Conservation (phyloP, 2,113 vertebrate genomes). For the Microcebus murinus region DNA sequence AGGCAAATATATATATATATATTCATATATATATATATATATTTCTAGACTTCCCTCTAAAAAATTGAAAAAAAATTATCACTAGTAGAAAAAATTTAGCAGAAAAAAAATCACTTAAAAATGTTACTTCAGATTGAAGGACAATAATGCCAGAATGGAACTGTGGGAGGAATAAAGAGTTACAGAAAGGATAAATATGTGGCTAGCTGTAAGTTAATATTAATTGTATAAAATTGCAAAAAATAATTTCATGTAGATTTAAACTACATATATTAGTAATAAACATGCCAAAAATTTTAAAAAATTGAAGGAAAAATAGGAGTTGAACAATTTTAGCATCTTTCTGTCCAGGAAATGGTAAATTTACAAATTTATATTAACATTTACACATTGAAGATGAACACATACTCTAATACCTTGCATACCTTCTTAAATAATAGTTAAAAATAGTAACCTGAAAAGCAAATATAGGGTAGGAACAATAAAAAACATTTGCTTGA, state of each 20-base stretch:
- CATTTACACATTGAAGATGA: background rate
- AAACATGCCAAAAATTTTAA: background rate
- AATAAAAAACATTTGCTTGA: background rate
- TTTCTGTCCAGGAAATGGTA: background rate
- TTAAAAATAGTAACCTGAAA: background rate
- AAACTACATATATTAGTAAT: background rate
- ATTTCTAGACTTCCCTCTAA: background rate
- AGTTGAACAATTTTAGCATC: background rate
- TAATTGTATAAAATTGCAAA: background rate
- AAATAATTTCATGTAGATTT: background rate
- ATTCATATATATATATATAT: background rate
- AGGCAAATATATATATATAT: background rate
- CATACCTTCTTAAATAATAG: background rate
- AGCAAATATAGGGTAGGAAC: too few relatives aligned
- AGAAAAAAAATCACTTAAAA: background rate
- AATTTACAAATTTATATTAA: background rate
- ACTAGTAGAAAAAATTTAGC: background rate
- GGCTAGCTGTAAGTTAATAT: background rate
- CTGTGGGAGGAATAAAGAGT: background rate
- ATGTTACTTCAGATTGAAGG: background rate
- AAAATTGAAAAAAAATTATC: background rate
- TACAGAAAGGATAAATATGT: background rate
- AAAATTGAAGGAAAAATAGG: background rate
- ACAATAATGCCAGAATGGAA: background rate
- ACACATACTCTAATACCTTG: background rate